A percentile compares a stretch with the other conserved stretches of the same genome.
Conservation (phyloP, 2,888 invertebrate species). For the Venusia cambrica region DNA sequence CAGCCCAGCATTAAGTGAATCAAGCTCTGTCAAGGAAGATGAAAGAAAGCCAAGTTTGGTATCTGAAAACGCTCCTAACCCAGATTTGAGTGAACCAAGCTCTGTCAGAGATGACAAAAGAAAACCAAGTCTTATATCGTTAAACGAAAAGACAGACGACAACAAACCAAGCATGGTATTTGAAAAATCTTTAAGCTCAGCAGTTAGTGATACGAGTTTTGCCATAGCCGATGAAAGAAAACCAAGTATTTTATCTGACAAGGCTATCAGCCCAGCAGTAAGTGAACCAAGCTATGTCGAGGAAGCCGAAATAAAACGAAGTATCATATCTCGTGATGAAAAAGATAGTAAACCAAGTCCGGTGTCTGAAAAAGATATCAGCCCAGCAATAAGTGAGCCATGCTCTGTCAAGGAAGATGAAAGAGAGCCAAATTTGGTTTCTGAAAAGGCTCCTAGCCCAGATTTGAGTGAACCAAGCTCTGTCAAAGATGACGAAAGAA, state of each 20-base stretch:
- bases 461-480: conserved; percentile 8
- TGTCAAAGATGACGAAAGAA: conserved; percentile 5
- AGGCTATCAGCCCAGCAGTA: conserved; percentile 7
- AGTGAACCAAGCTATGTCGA: neutral
- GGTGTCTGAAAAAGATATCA: neutral
- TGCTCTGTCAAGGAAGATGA: conserved; percentile 15
- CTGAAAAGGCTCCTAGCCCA: conserved; percentile 4
- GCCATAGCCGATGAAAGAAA: conserved; percentile 1
- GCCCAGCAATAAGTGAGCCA: conserved; percentile 14
- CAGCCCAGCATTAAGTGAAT: conserved; percentile 2
- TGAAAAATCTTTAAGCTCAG: conserved; percentile 7
- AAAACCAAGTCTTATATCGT: neutral
- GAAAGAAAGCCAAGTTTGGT: conserved; percentile 11
- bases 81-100: conserved; percentile 9
- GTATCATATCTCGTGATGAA: neutral
- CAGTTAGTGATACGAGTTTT: conserved; percentile 16
- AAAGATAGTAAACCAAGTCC: neutral
- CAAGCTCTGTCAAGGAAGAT: conserved; percentile 9
- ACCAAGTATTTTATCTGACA: conserved; percentile 1
- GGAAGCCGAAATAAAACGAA: conserved; percentile 1
- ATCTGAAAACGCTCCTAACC: conserved; percentile 6
- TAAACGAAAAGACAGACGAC: conserved; percentile 2
- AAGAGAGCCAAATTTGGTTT: neutral
- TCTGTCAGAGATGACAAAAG: conserved; percentile 13
- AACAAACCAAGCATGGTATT: conserved; percentile 11